Evolutionary conservation across 2,113 vertebrate genomes (phyloP).

Genomic region (Castor canadensis): DNA sequence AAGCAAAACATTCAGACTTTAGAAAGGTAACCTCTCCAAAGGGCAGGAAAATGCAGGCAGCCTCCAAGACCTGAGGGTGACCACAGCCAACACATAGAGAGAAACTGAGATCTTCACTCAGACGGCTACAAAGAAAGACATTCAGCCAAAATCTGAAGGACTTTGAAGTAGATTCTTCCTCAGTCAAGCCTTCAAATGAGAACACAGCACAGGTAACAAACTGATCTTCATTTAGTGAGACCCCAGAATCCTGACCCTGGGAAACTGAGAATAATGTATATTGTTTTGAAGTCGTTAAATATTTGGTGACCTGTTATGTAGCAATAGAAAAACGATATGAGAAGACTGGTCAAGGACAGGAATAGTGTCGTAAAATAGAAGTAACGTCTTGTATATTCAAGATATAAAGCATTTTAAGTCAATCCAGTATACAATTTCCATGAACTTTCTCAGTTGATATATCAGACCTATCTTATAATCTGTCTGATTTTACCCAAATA

Average conservation of each 20-base stretch:
- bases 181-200: neutral
- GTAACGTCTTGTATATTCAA: neutral
- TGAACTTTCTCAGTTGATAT: neutral
- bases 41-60: accelerated
- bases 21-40: too few relatives aligned
- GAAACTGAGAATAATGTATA: neutral
- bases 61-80: neutral
- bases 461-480: neutral
- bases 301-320: neutral
- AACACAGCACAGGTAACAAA: neutral
- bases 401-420: neutral
- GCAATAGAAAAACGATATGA: neutral
- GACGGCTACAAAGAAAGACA: neutral
- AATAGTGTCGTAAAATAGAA: neutral
- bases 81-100: neutral
- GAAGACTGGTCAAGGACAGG: neutral
- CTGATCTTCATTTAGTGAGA: neutral
- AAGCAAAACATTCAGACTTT: too few relatives aligned
- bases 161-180: neutral
- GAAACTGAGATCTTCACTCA: neutral
- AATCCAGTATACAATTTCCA: neutral
- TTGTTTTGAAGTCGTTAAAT: neutral
- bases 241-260: neutral
- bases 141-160: neutral
- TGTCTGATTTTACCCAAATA: neutral